Evolutionary conservation across 2,113 vertebrate genomes (phyloP), one percentile per base, ranked within the genome.

Genomic region (Poecile atricapillus): DNA sequence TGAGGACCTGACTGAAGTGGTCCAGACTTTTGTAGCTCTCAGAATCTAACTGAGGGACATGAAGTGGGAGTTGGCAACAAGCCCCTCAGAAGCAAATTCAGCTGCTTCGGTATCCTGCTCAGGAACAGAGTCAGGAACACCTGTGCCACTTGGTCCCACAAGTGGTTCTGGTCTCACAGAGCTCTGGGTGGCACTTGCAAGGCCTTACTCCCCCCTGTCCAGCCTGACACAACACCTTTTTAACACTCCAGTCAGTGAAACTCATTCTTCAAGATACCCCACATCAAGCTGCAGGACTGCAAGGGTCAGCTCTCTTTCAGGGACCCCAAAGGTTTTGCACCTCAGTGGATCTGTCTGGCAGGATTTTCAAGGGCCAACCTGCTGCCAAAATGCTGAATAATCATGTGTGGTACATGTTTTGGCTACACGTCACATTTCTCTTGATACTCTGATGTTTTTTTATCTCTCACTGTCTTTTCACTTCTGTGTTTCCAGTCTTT

Each of bases 271-370:
- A 52, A 71, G 59, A n/a, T 18, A 18, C 7, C 28, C 28, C 2
- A 4, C 28, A 12, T 6, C 0, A 0, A 88, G 24, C 23, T 16
- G 62, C 64, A 52, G 56, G 17, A 43, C 23, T 2, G 1, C 52
- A 78, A n/a, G 35, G 44, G 28, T 39, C 43, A 49, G 10, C 20
- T 56, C 43, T 75, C 24, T 69, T 28, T 13, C 44, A 39, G 27
- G 53, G 15, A n/a, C 5, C 5, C n/a, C 6, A 0, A 49, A 88
- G 18, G 10, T 68, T 33, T 89, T 56, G n/a, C 30, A 64, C 11
- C 15, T 68, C 4, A 4, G 3, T 12, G 31, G 19, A 20, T 73
- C 35, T 2, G 0, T 30, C 0, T 16, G 0, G n/a, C 27, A 83
- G 18, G 16, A 67, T 67, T 90, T 88, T 50, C 2, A 2, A 68